Conservation (phyloP, 2,113 vertebrate genomes). For the Leptobrachium leishanense region DNA sequence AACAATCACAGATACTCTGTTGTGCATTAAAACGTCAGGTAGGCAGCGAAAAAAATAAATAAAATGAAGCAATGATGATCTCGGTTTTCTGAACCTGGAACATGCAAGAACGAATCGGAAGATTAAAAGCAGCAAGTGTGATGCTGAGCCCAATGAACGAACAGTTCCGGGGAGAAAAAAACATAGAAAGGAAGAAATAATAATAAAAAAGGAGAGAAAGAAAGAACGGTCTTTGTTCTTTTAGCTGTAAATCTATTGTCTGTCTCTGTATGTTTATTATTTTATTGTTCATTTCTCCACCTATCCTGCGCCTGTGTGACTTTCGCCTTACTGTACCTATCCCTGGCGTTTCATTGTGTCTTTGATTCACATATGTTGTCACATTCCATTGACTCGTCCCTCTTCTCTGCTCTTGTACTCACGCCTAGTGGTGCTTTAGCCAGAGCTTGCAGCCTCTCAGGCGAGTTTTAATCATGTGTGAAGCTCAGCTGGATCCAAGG, state of each 20-base stretch:
- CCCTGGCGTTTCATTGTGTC: slow-evolving; percentile 39
- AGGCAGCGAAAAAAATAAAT: slow-evolving; percentile 55
- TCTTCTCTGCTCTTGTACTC: slow-evolving; percentile 67
- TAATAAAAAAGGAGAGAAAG: background rate
- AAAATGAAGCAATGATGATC: slow-evolving; percentile 64
- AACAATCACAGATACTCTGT: slow-evolving; percentile 62
- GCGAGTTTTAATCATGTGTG: slow-evolving; percentile 80
- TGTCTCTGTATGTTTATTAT: slow-evolving; percentile 53
- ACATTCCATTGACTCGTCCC: slow-evolving; percentile 77
- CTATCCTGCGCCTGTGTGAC: slow-evolving; percentile 60
- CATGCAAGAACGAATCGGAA: slow-evolving; percentile 66
- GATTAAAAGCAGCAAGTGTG: slow-evolving; percentile 68
- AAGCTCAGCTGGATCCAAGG: slow-evolving; percentile 74
- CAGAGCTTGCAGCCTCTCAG: slow-evolving; percentile 75
- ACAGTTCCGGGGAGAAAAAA: slow-evolving; percentile 50
- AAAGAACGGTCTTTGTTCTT: slow-evolving; percentile 63
- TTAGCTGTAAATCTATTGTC: slow-evolving; percentile 62
- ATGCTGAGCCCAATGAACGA: slow-evolving; percentile 68
- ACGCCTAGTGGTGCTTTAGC: slow-evolving; percentile 75
- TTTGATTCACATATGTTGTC: slow-evolving; percentile 77
- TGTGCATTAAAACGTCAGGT: slow-evolving; percentile 60
- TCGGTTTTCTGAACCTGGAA: slow-evolving; percentile 70
- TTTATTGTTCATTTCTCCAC: slow-evolving; percentile 43
- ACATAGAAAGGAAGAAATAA: too few species aligned
- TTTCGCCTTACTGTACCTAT: slow-evolving; percentile 63